Base-by-base conservation (phyloP, 64 coral and sea anemone genomes). In the Dendrophyllia cribrosa region DNA sequence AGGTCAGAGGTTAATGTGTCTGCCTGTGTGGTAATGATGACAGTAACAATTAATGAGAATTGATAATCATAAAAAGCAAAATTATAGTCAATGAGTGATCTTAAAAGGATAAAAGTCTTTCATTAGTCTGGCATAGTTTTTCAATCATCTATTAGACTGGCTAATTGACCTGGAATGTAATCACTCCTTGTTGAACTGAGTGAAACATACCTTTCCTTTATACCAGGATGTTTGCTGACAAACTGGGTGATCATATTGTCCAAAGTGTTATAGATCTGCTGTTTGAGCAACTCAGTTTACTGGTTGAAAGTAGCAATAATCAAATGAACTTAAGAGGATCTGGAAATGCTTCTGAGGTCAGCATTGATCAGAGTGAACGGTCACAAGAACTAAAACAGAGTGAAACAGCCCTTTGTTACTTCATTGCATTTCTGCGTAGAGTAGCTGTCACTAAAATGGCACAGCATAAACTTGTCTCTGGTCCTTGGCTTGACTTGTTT, bases 331-430 rank as follows among this genome's bases (percentile, higher is more conserved):
- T 58, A 7, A 16, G 17, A 47, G 61, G 51, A 9, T 23, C 76
- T 80, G 13, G 59, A 23, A 76, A 87, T 10, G 25, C 45, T 7
- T 70, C 49, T 24, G 58, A 80, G 25, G 8, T 44, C 58, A 16
- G 1, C 23, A 25, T 44, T 62, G 21, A 64, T 20, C 58, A 74
- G 56, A 50, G 69, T 56, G 70, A 86, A 50, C 12, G 43, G 23
- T 90, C 56, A 55, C 83, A 96, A 43, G 72, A 96, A 58, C 76
- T 61, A 47, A 63, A 92, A 86, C 77, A 84, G 74, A 75, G 74
- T 14, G 95, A 96, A 88, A 89, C 91, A 20, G 91, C 95, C 13
- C 55, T 96, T 75, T 96, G 95, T 90, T 92, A 96, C 66, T 96
- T 96, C 74, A 72, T 96, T 48, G 69, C 89, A 66, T 96, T 96